These are phyloP conservation scores for Erythrocercus mccallii DNA, from an alignment of 2,113 vertebrate genomes.

Conservation along the genomic window DNA sequence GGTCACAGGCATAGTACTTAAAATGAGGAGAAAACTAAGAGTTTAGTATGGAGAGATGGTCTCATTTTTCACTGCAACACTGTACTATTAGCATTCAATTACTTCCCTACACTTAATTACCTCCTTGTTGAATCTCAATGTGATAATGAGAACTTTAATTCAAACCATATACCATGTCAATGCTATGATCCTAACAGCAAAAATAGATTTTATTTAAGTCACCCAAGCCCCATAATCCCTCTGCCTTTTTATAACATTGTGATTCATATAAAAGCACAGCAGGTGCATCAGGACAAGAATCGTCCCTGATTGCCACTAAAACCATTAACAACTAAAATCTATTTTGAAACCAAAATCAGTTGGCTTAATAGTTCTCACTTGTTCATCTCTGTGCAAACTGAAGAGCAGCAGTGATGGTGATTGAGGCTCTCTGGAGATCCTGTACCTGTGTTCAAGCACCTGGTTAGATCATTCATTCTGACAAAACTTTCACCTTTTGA, in stretches of 20 bases:
- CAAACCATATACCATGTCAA: neutral
- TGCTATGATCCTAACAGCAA: neutral
- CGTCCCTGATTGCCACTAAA: neutral
- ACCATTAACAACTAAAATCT: neutral
- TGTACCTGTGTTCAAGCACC: neutral
- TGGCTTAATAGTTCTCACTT: neutral
- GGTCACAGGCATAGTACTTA: neutral
- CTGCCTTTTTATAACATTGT: neutral
- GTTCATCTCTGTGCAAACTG: neutral
- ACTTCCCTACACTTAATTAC: constrained; percentile 1
- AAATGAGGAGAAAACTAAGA: neutral
- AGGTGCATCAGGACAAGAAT: constrained; percentile 2
- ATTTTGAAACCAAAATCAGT: neutral
- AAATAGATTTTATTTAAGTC: constrained; percentile 24
- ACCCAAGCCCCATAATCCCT: neutral
- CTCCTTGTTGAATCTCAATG: constrained; percentile 13
- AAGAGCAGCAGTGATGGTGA: neutral
- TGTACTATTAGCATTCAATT: neutral
- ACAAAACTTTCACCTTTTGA: neutral
- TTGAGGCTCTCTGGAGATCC: neutral
- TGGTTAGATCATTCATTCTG: neutral
- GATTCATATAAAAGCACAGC: constrained; percentile 2
- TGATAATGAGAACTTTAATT: constrained; percentile 35
- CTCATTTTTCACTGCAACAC: neutral
- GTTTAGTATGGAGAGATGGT: neutral